These are phyloP conservation scores for Acrocephalus arundinaceus DNA, from an alignment of 2,113 vertebrate genomes.

Conservation along the genomic window DNA sequence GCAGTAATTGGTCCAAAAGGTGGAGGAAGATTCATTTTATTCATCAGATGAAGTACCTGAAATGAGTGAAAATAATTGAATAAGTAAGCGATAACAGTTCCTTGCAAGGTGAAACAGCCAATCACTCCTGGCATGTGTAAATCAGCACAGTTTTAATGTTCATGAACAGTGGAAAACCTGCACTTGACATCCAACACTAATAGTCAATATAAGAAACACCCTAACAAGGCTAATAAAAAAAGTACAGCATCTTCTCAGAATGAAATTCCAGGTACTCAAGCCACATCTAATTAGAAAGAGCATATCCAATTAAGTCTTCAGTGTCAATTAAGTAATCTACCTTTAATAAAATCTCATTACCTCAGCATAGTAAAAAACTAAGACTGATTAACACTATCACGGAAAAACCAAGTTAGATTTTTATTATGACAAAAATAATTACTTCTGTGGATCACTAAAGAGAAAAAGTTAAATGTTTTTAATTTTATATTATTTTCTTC, in stretches of 20 bases:
- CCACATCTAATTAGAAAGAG: background rate
- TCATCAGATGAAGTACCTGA: slow-evolving; percentile 98
- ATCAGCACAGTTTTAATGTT: background rate
- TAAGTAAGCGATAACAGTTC: background rate
- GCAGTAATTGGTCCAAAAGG: slow-evolving; percentile 91
- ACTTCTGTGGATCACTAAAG: background rate
- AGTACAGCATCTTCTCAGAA: background rate
- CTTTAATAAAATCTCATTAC: background rate
- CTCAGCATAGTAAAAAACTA: background rate
- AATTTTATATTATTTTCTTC: background rate
- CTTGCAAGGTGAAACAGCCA: background rate
- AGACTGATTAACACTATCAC: background rate
- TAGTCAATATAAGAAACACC: background rate
- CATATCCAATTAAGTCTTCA: background rate
- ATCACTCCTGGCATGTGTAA: background rate
- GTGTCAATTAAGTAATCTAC: background rate
- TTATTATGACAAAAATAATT: background rate
- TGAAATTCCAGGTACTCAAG: background rate
- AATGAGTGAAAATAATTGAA: slow-evolving; percentile 7
- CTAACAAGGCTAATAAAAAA: background rate
- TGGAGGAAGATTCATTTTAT: slow-evolving; percentile 97
- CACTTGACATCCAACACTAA: background rate
- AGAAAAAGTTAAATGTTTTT: background rate
- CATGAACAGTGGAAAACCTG: background rate
- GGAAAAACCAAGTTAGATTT: background rate